Base-by-base conservation (phyloP, 2,113 vertebrate species). In the Paradisaea rubra region DNA sequence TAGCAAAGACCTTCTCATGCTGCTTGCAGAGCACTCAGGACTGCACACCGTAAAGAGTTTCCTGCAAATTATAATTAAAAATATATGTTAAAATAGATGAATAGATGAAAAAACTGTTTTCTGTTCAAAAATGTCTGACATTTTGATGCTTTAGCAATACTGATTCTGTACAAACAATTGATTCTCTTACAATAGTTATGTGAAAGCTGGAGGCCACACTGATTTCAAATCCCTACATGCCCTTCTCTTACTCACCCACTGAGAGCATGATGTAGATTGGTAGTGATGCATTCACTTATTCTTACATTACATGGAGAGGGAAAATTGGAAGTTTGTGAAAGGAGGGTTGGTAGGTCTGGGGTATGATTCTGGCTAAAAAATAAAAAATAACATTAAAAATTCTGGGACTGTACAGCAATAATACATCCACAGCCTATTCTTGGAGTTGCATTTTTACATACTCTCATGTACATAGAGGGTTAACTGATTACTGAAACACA, bases 401-500 rank as follows among this genome's bases (percentile, higher is more conserved):
- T 53, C 33, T 73, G 21, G 15, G 25, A 9, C 9, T 69, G 27
- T 76, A 24, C 24, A 53, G 20, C 5, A 54, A 45, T 16, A 53
- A 27, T 21, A 25, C 4, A 21, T 28, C 5, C 35, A 68, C 9
- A 79, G 41, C 2, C 25, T 61, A 9, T 72, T 92, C 47, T 39
- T 76, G n/a, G 65, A 72, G 31, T 21, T 65, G 3, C 19, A 11
- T 65, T 35, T 63, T 77, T n/a, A 9, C 54, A 63, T 9, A 54
- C 10, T 25, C 8, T 39, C 28, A 23, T 13, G 64, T 56, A 81
- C 44, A 28, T 33, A 71, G n/a, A 57, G 68, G 60, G 95, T 94
- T 96, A 95, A 95, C 63, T 65, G 80, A 54, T 56, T 94, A 77
- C 56, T 85, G 66, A 68, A 74, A 41, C 42, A 66, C 19, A 88